phyloP scores from a whole-genome alignment of 2,888 invertebrate genomes.

The Pocota personata region DNA sequence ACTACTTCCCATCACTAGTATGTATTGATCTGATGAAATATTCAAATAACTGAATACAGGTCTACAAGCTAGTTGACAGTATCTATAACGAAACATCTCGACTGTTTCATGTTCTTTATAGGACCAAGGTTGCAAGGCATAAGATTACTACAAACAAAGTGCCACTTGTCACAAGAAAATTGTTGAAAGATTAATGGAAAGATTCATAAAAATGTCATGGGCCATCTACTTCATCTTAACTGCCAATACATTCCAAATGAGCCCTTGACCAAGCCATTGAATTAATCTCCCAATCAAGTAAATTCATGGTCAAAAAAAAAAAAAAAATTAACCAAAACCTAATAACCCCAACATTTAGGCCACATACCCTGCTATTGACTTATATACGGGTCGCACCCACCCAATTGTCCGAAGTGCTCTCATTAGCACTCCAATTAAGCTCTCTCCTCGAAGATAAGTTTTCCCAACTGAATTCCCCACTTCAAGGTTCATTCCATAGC shows the following conservation, averaged over 20 bases:
- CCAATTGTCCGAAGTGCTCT: neutral
- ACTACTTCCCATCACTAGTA: no score
- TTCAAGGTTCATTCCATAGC: slow-evolving; percentile 18
- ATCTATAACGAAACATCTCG: no score
- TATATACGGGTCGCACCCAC: neutral
- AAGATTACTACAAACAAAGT: no score
- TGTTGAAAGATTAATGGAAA: no score
- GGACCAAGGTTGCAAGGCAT: no score
- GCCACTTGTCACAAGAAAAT: no score
- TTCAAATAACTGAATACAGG: no score
- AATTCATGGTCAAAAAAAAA: neutral
- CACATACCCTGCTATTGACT: neutral
- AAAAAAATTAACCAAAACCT: neutral
- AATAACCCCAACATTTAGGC: neutral
- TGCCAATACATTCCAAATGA: neutral
- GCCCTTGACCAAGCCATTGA: slow-evolving; percentile 4
- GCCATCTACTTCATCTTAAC: neutral
- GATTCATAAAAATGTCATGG: neutral
- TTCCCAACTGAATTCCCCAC: slow-evolving; percentile 3
- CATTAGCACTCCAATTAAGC: slow-evolving; percentile 6
- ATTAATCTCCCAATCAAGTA: neutral
- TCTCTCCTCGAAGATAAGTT: neutral
- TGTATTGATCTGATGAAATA: no score
- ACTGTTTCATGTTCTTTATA: no score
- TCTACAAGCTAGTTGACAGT: no score